phyloP scores from a whole-genome alignment of 2,888 invertebrate genomes.

The Tholera decimalis region DNA sequence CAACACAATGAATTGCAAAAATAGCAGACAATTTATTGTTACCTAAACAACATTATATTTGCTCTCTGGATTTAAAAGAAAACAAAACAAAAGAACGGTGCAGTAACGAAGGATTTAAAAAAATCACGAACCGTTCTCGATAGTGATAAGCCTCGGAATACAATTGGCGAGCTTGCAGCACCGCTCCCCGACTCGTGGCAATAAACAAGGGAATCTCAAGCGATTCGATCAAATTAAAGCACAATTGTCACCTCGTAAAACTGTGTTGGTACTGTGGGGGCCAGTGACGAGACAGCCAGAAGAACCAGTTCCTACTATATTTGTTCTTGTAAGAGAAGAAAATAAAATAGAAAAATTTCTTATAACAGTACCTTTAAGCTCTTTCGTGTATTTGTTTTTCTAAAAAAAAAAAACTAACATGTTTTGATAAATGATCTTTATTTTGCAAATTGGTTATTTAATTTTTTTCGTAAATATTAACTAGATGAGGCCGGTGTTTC shows the following conservation, averaged over 20 bases:
- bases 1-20: slow-evolving; percentile 12
- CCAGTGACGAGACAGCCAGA: background rate
- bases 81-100: slow-evolving; percentile 9
- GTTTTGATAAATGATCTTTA: too few relatives aligned
- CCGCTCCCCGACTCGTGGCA: slow-evolving; percentile 36
- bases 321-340: background rate
- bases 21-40: slow-evolving; percentile 19
- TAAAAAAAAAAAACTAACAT: too few relatives aligned
- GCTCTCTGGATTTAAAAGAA: background rate
- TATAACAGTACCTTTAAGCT: too few relatives aligned
- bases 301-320: background rate
- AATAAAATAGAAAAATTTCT: too few relatives aligned
- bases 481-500: too few relatives aligned
- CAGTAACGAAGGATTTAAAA: slow-evolving; percentile 45
- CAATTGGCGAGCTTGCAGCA: slow-evolving; percentile 45
- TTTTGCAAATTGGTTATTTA: too few relatives aligned
- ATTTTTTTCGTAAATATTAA: too few relatives aligned
- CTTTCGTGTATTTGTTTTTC: too few relatives aligned
- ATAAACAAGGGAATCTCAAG: slow-evolving; percentile 54
- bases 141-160: slow-evolving; percentile 51
- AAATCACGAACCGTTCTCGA: slow-evolving; percentile 32
- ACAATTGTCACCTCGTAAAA: slow-evolving; percentile 59
- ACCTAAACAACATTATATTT: slow-evolving; percentile 10
- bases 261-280: slow-evolving; percentile 18
- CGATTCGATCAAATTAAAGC: slow-evolving; percentile 64